Evolutionary conservation across 2,797 vertebrate genomes (phyloP).

Genomic region (Cynopterus sphinx): DNA sequence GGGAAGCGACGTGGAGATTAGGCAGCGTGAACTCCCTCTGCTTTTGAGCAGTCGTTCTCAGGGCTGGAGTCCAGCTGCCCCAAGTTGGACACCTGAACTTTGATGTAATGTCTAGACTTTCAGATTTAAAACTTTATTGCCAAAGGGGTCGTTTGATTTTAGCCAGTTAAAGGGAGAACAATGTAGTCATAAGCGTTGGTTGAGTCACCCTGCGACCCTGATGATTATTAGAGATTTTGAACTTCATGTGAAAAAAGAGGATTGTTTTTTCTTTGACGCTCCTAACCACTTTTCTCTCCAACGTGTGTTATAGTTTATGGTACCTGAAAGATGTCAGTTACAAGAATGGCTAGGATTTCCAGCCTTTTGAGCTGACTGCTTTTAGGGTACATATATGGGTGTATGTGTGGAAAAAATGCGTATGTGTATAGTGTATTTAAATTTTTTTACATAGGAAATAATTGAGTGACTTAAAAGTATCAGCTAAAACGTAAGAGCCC

Average conservation of each 20-base stretch:
- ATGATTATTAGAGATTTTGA: constrained; percentile 33
- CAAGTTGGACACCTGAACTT: constrained; percentile 85
- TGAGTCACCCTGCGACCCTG: constrained; percentile 40
- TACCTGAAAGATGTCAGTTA: constrained; percentile 49
- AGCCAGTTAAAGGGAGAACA: constrained; percentile 79
- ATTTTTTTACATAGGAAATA: background rate
- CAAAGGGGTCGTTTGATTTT: constrained; percentile 82
- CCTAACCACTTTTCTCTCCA: background rate
- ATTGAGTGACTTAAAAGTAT: constrained; percentile 22
- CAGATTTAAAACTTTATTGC: constrained; percentile 81
- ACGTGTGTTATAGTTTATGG: background rate
- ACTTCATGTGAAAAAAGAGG: background rate
- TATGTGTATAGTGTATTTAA: background rate
- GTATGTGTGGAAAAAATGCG: background rate
- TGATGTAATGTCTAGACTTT: constrained; percentile 87
- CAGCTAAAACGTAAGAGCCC: background rate
- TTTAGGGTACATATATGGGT: background rate
- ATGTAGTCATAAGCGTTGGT: constrained; percentile 59
- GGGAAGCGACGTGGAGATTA: background rate
- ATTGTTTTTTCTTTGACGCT: background rate
- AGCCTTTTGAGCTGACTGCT: background rate
- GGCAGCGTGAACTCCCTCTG: constrained; percentile 47
- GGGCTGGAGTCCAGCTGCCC: constrained; percentile 72
- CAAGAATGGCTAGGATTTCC: background rate
- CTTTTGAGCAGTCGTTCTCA: constrained; percentile 47